phyloP scores from a whole-genome alignment of 2,888 invertebrate genomes.

The Drosophila trichaetosa region DNA sequence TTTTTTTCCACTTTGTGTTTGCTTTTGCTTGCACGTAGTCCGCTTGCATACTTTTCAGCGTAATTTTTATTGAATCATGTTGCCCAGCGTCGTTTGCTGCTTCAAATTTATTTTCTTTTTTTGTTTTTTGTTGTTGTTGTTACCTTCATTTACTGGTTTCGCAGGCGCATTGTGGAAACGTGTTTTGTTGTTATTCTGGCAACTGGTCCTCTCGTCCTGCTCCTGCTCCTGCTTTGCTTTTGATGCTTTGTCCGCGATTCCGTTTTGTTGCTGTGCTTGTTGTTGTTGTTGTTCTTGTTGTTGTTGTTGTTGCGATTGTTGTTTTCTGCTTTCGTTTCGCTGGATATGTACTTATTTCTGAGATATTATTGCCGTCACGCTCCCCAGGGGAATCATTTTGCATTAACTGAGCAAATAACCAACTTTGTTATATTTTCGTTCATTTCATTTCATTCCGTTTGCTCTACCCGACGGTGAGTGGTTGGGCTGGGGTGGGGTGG shows the following conservation, averaged over 20 bases:
- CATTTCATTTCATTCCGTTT: constrained; percentile 73
- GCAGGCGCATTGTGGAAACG: constrained; percentile 45
- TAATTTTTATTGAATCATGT: constrained; percentile 80
- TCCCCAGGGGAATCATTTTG: constrained; percentile 77
- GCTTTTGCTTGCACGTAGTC: constrained; percentile 42
- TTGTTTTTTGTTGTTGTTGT: constrained; percentile 8
- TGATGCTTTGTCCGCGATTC: constrained; percentile 26
- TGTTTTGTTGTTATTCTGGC: constrained; percentile 44
- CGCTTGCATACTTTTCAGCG: constrained; percentile 75
- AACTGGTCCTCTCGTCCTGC: constrained; percentile 17
- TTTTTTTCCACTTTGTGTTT: constrained; percentile 37
- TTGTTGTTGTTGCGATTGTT: constrained; percentile 14
- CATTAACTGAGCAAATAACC: constrained; percentile 80
- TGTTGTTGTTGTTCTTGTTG: constrained; percentile 26
- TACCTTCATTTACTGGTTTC: constrained; percentile 49
- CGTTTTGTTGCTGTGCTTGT: constrained; percentile 20
- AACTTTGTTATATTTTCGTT: constrained; percentile 80
- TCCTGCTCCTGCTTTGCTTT: neutral
- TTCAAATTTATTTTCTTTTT: constrained; percentile 15
- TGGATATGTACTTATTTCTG: constrained; percentile 46
- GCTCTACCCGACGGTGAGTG: constrained; percentile 41
- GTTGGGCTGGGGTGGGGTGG: neutral
- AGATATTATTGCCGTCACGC: constrained; percentile 58
- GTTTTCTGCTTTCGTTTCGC: constrained; percentile 27
- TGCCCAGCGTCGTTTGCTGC: constrained; percentile 41